These are phyloP conservation scores for Chymomyza fuscimana DNA, from an alignment of 2,888 invertebrate species.

Conservation along the genomic window DNA sequence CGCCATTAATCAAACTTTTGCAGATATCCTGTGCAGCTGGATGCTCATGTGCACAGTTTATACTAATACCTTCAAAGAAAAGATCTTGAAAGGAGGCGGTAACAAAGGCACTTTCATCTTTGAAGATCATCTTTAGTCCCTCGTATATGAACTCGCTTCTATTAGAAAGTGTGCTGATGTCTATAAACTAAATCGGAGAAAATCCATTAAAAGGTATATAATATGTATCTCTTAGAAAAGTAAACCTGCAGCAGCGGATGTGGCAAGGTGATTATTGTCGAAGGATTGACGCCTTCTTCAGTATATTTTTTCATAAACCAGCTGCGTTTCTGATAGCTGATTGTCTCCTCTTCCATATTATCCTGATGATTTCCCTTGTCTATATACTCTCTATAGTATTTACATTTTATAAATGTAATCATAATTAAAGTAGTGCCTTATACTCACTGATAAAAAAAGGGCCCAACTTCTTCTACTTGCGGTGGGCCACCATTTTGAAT, in stretches of 20 bases:
- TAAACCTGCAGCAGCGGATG: conserved; percentile 86
- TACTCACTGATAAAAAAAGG: not conserved
- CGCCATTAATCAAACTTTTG: conserved; percentile 82
- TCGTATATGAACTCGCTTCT: conserved; percentile 82
- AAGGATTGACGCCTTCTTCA: conserved; percentile 85
- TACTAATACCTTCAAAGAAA: conserved; percentile 85
- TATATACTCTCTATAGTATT: conserved; percentile 86
- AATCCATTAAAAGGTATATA: not conserved
- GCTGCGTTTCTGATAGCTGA: conserved; percentile 85
- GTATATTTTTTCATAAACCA: conserved; percentile 84
- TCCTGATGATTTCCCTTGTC: conserved; percentile 87
- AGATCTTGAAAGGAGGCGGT: conserved; percentile 85
- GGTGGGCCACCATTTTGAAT: conserved; percentile 85
- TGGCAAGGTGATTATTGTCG: conserved; percentile 84
- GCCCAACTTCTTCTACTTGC: not conserved
- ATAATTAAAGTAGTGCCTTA: not conserved
- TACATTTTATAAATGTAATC: not conserved
- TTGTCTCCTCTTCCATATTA: conserved; percentile 85
- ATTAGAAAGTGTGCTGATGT: conserved; percentile 81
- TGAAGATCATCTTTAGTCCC: conserved; percentile 86
- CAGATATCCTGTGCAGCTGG: conserved; percentile 88
- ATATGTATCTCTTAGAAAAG: not conserved
- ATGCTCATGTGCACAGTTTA: conserved; percentile 86
- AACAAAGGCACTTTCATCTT: conserved; percentile 80
- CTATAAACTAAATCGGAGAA: conserved; percentile 48